Percentiles rank a stretch among this genome's conserved stretches.
Evolutionary conservation across 2,113 vertebrate genomes (phyloP).

Genomic region (Ptychochromis oligacanthus): DNA sequence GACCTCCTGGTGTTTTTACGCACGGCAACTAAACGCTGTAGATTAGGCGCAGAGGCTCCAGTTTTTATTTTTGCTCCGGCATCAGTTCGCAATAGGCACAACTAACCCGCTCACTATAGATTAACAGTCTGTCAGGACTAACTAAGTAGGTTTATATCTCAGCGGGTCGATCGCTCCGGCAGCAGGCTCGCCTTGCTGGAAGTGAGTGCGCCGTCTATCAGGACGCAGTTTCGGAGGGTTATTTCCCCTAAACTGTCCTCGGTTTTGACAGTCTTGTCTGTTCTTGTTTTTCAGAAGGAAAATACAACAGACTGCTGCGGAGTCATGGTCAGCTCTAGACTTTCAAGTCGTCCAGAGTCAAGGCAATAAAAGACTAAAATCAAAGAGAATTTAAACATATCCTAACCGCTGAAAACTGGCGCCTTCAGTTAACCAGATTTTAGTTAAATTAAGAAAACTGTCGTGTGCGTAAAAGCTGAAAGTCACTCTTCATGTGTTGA

Average conservation of each 20-base stretch:
- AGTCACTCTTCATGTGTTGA: not conserved
- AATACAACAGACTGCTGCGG: conserved; percentile 12
- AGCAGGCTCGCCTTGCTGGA: not conserved
- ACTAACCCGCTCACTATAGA: conserved; percentile 7
- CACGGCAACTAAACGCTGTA: conserved; percentile 18
- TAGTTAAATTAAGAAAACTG: not conserved
- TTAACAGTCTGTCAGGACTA: conserved; percentile 4
- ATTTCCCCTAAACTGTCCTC: conserved; percentile 44
- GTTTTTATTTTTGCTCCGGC: not conserved
- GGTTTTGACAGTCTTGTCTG: not conserved
- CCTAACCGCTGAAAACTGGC: not conserved
- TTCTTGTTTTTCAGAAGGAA: not conserved
- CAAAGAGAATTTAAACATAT: not conserved
- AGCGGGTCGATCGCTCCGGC: conserved; percentile 32
- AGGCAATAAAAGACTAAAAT: not conserved
- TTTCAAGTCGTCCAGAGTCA: not conserved
- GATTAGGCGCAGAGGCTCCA: not conserved
- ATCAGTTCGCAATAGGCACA: not conserved
- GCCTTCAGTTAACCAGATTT: not conserved
- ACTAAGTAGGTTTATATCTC: not conserved
- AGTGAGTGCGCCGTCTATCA: conserved; percentile 5
- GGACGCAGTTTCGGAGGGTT: conserved; percentile 29
- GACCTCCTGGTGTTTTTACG: conserved; percentile 54
- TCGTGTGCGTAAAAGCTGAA: not conserved
- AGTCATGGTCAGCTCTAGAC: not conserved